A percentile compares a stretch with the other conserved stretches of the same genome.
Conservation (phyloP, 2,113 vertebrate genomes). For the Trematomus loennbergii region DNA sequence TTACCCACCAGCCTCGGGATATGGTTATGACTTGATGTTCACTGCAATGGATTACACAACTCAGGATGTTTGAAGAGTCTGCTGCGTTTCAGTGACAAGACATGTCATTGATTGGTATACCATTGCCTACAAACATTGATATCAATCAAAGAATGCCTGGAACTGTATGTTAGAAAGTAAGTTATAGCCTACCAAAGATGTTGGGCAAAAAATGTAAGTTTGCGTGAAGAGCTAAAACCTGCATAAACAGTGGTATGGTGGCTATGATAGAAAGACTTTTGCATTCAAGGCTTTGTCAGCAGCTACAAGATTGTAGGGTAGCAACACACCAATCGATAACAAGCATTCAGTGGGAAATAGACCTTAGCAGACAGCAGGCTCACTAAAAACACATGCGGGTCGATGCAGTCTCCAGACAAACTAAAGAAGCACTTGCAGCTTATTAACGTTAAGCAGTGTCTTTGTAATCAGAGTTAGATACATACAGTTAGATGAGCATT, state of each 20-base stretch:
- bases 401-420: constrained; percentile 33
- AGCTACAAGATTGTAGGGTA: constrained; percentile 15
- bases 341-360: constrained; percentile 22
- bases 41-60: neutral
- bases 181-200: neutral
- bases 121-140: neutral
- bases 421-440: constrained; percentile 31
- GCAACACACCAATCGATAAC: constrained; percentile 24
- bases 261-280: neutral
- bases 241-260: constrained; percentile 19
- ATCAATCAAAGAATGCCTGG: neutral
- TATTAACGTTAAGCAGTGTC: neutral
- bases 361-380: constrained; percentile 9
- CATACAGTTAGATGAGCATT: neutral
- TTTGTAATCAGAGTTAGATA: constrained; percentile 8
- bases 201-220: neutral
- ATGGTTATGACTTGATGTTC: neutral
- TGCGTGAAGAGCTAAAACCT: constrained; percentile 30
- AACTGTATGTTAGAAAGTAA: too few species aligned
- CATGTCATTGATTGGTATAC: neutral
- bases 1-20: neutral
- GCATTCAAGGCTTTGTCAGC: neutral
- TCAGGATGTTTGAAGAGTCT: neutral
- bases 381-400: constrained; percentile 68
- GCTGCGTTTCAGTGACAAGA: neutral